Conservation (phyloP, 2,113 vertebrate genomes). For the Chinchilla lanigera region DNA sequence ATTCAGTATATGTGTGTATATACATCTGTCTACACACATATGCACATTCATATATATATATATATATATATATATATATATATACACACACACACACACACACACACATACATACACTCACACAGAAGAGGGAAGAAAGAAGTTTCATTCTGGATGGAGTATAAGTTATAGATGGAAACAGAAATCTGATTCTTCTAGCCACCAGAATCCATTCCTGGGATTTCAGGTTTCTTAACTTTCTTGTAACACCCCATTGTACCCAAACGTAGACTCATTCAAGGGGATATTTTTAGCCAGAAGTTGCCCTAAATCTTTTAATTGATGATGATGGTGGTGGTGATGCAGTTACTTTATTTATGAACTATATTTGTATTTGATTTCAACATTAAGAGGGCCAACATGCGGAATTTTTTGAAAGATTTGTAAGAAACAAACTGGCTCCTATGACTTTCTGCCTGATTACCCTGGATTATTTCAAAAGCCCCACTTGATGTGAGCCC, state of each 20-base stretch:
- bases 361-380: background rate
- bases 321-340: background rate
- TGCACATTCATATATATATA: no score
- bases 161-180: background rate
- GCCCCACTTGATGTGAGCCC: background rate
- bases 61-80: fast-evolving
- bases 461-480: slow-evolving; percentile 15
- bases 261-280: background rate
- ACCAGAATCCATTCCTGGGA: background rate
- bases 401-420: background rate
- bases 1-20: fast-evolving
- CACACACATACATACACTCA: background rate
- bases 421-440: background rate
- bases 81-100: fast-evolving
- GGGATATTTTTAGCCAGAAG: background rate
- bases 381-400: slow-evolving; percentile 37
- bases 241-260: background rate
- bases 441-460: background rate
- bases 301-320: background rate
- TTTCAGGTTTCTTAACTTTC: background rate
- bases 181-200: slow-evolving; percentile 13
- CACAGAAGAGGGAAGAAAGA: background rate
- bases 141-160: background rate
- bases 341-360: background rate
- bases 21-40: background rate